Conservation (phyloP, 2,797 vertebrate species). For the Falco concolor region DNA sequence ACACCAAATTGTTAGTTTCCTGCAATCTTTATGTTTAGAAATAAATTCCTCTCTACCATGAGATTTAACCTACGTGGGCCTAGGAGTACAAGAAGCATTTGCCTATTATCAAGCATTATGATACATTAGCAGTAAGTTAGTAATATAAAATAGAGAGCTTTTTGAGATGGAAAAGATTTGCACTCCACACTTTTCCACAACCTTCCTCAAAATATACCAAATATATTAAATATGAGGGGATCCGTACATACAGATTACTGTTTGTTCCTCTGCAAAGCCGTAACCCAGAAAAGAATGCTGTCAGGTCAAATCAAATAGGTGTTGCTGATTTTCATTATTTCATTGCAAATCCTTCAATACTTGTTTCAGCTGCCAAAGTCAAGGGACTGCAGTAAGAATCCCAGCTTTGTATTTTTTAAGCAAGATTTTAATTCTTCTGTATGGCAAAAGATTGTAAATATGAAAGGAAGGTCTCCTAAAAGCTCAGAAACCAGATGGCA, state of each 20-base stretch:
- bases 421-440: neutral
- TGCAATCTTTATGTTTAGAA: neutral
- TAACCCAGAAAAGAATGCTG: neutral
- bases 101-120: neutral
- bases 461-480: neutral
- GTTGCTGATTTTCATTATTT: neutral
- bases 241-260: neutral
- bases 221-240: neutral
- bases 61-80: neutral
- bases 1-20: neutral
- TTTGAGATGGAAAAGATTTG: neutral
- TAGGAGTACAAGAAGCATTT: neutral
- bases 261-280: neutral
- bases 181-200: neutral
- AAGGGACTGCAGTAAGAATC: neutral
- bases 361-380: neutral
- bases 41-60: neutral
- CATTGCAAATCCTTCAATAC: neutral
- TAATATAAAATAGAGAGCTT: neutral
- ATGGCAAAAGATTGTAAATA: neutral
- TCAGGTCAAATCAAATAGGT: neutral
- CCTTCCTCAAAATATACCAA: neutral
- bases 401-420: neutral
- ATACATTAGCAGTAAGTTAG: neutral
- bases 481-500: slow-evolving; percentile 50